Percentiles rank a stretch among this genome's conserved stretches.
These are phyloP conservation scores for Trilocha varians DNA, from an alignment of 2,888 invertebrate species.

Conservation along the genomic window DNA sequence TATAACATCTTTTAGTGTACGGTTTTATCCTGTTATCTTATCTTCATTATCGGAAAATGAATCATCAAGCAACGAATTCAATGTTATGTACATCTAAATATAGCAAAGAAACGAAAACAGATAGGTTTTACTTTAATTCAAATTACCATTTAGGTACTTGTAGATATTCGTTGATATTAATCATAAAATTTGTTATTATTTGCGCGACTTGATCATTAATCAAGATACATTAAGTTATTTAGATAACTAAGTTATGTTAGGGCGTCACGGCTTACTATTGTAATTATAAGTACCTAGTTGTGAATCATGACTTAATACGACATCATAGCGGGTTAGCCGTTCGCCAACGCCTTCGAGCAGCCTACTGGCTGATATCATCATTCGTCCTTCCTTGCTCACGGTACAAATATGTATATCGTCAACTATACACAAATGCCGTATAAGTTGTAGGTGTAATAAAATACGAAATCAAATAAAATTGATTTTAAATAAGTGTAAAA, in stretches of 20 bases:
- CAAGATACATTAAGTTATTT: no score
- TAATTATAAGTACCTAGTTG: background rate
- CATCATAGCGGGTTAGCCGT: background rate
- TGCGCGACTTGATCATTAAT: no score
- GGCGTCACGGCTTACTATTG: no score
- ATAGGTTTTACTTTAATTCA: no score
- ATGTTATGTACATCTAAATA: no score
- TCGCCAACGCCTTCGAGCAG: slow-evolving; percentile 18
- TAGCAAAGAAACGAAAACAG: no score
- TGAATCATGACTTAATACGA: background rate
- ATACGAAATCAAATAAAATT: background rate
- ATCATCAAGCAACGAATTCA: background rate
- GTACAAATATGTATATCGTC: background rate
- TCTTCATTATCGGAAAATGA: background rate
- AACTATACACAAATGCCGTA: background rate
- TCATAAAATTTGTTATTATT: no score
- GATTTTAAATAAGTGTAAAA: background rate
- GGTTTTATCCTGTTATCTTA: background rate
- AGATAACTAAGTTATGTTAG: no score
- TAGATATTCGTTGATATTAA: no score
- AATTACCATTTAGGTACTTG: no score
- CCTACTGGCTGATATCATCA: slow-evolving; percentile 22
- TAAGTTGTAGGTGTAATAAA: slow-evolving; percentile 9
- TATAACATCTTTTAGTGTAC: no score
- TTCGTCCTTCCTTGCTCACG: slow-evolving; percentile 14